Percentiles rank a stretch among this genome's conserved stretches.
Evolutionary conservation across 2,797 vertebrate genomes (phyloP).

Genomic region (Vipera latastei): DNA sequence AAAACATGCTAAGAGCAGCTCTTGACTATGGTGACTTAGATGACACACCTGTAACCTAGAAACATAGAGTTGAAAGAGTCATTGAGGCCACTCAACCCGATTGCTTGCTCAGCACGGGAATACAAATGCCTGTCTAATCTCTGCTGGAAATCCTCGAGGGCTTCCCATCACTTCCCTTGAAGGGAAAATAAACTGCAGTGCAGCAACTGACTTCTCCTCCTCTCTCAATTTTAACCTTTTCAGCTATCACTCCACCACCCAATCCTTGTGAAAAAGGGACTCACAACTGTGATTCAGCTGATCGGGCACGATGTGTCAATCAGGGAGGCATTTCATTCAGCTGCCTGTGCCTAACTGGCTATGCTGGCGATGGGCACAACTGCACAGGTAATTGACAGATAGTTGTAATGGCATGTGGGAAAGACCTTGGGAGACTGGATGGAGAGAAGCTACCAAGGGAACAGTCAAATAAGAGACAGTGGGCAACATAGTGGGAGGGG

Average conservation of each 20-base stretch:
- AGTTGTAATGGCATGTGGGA: background rate
- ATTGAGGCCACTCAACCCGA: background rate
- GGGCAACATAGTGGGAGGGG: background rate
- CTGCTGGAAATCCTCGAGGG: background rate
- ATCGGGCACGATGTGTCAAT: constrained; percentile 63
- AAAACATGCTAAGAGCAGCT: background rate
- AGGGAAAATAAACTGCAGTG: background rate
- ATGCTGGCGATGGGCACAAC: constrained; percentile 47
- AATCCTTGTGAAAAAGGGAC: constrained; percentile 69
- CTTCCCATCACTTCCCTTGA: background rate
- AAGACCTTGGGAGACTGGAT: background rate
- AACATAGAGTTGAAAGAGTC: background rate
- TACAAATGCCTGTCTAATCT: background rate
- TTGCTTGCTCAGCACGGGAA: background rate
- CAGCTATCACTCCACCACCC: constrained; percentile 9
- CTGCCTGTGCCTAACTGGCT: constrained; percentile 71
- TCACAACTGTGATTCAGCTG: constrained; percentile 56
- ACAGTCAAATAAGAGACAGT: background rate
- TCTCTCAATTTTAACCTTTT: constrained; percentile 6
- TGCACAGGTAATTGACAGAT: constrained; percentile 60
- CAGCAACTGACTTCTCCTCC: background rate
- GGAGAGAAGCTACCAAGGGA: background rate
- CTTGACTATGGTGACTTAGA: background rate
- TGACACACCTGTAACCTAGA: background rate
- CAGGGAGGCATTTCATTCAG: constrained; percentile 34